These are phyloP conservation scores for Pardalotus punctatus DNA, from an alignment of 2,113 vertebrate genomes.

Conservation along the genomic window DNA sequence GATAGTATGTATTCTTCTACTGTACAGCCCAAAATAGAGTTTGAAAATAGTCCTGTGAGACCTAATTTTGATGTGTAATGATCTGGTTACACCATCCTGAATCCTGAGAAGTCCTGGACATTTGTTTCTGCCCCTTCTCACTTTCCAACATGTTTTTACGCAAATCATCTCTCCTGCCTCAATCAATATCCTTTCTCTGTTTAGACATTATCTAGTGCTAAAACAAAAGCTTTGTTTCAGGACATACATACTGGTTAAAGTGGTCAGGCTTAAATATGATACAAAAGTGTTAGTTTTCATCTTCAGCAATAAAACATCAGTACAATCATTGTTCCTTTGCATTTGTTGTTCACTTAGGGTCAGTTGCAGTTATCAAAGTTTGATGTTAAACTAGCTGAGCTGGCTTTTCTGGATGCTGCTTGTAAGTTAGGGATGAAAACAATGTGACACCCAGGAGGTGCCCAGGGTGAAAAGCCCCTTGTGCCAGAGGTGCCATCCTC, in stretches of 20 bases:
- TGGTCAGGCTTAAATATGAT: background rate
- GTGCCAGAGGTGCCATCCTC: background rate
- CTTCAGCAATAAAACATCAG: background rate
- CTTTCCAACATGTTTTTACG: background rate
- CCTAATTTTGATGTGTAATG: background rate
- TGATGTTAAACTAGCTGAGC: background rate
- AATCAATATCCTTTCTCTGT: background rate
- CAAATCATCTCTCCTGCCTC: background rate
- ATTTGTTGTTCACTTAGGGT: background rate
- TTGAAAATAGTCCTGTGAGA: background rate
- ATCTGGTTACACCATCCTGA: background rate
- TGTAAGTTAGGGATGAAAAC: background rate
- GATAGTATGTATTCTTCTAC: background rate
- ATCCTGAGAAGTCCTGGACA: background rate
- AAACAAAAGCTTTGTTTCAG: background rate
- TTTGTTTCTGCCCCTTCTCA: background rate
- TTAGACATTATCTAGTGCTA: background rate
- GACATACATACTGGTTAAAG: background rate
- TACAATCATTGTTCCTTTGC: background rate
- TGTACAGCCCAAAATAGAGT: background rate
- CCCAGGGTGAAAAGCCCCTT: background rate
- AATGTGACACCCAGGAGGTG: background rate
- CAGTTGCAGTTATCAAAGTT: background rate
- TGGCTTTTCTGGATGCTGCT: background rate
- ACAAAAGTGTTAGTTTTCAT: background rate